Conservation (phyloP, 2,797 vertebrate species). For the Synaphobranchus kaupii region DNA sequence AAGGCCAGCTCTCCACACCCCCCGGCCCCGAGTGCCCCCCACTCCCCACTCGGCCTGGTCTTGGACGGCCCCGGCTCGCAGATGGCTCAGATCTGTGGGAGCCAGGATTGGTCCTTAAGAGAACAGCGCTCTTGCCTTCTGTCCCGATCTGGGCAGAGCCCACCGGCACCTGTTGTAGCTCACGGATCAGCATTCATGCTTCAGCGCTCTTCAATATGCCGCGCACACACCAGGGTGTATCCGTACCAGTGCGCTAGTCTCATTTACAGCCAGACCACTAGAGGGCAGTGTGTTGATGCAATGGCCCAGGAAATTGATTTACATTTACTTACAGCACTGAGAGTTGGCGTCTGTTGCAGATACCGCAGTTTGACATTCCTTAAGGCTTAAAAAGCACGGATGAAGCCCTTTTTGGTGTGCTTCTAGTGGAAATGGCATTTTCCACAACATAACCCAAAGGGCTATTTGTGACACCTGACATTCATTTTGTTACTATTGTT, state of each 20-base stretch:
- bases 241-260: neutral
- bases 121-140: constrained; percentile 71
- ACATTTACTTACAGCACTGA: neutral
- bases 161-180: constrained; percentile 49
- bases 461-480: neutral
- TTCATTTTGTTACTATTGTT: neutral
- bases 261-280: constrained; percentile 14
- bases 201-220: neutral
- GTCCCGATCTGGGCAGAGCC: constrained; percentile 74
- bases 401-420: neutral
- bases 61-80: constrained; percentile 47
- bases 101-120: constrained; percentile 68
- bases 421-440: neutral
- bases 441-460: neutral
- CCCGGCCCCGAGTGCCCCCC: constrained; percentile 29
- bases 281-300: constrained; percentile 15
- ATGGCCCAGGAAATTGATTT: neutral
- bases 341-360: neutral
- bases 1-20: constrained; percentile 11
- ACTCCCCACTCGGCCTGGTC: constrained; percentile 26
- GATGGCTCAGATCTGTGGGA: constrained; percentile 65
- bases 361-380: neutral
- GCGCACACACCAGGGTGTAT: neutral
- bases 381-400: neutral
- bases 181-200: constrained; percentile 44